Percentiles rank a stretch among this genome's conserved stretches.
Evolutionary conservation across 92 coral and sea anemone genomes (phyloP).

Genomic region (Bergia puertoricense): DNA sequence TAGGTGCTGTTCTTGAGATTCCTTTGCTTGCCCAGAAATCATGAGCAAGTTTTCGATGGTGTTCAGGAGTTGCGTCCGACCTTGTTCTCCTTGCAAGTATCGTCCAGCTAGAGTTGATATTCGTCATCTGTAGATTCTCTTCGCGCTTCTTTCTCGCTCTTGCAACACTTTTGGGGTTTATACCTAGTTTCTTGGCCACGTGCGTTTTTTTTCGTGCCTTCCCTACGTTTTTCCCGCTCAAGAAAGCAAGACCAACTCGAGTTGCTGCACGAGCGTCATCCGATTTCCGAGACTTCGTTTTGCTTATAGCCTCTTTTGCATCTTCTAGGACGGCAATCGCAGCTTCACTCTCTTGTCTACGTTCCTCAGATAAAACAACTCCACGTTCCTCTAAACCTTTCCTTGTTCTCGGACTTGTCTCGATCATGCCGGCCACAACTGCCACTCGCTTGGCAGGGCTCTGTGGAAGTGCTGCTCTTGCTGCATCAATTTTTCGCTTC

Average conservation of each 20-base stretch:
- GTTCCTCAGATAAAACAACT: not conserved
- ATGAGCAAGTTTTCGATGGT: not conserved
- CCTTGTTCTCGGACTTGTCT: not conserved
- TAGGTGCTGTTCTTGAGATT: conserved; percentile 18
- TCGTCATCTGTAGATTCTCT: conserved; percentile 7
- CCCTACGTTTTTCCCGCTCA: conserved; percentile 23
- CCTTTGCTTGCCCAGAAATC: conserved; percentile 21
- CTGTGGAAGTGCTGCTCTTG: not conserved
- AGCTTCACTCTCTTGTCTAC: not conserved
- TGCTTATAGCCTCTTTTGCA: conserved; percentile 24
- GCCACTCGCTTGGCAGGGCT: conserved; percentile 8
- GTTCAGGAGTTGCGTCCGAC: conserved; percentile 4
- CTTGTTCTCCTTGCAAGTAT: not conserved
- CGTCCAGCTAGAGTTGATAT: conserved; percentile 11
- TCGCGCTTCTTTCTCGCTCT: conserved; percentile 17
- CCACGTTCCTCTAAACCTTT: conserved; percentile 2
- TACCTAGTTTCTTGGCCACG: conserved; percentile 25
- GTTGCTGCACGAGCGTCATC: conserved; percentile 33
- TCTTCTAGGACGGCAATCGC: not conserved
- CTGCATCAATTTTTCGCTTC: not conserved
- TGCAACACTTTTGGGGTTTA: conserved; percentile 3
- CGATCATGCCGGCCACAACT: not conserved
- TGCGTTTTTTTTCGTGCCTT: conserved; percentile 9
- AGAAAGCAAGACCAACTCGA: conserved; percentile 20
- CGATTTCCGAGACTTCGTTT: not conserved